Evolutionary conservation across 2,113 vertebrate genomes (phyloP), one percentile per base, ranked within the genome.

Genomic region (Edolisoma coerulescens): DNA sequence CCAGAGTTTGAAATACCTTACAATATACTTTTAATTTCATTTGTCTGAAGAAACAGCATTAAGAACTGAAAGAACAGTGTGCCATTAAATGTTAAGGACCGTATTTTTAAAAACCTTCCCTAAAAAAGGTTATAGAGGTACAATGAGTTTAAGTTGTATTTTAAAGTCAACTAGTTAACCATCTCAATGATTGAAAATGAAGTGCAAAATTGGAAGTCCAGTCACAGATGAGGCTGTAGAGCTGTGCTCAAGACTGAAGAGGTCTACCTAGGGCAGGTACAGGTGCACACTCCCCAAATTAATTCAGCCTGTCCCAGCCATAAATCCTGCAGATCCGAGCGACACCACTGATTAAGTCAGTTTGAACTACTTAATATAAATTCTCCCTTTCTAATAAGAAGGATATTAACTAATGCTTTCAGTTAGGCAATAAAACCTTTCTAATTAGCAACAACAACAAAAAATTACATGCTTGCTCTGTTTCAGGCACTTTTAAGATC

Each of bases 401-500:
- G 73, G 30, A 84, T 89, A 91, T 64, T 59, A 92, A 91, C 93
- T 77, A 93, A 77, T 93, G 88, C 75, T 95, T 92, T 94, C 53
- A 47, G 83, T 78, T 79, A 95, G 75, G 59, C 63, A 92, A 87
- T 50, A 90, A 76, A 85, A 78, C 32, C 61, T 84, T 92, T 78
- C 60, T 93, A 96, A 84, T 95, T 57, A 97, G 89, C 97, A 97
- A 97, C 91, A 96, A 90, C 97, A 97, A 97, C 97, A 47, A 54
- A 95, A 96, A 98, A 97, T 96, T 37, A 98, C 95, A 97, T 97
- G 94, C 96, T 98, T 97, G 91, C 96, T 98, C 96, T 98, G 92
- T 98, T 98, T 98, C 97, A 98, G 99, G 98, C 98, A 99, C 98
- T 99, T 99, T 98, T 94, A 98, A 99, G 98, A 98, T 98, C 98